Evolutionary conservation across 1,140 invertebrate species (phyloP), one percentile per base, ranked within the genome.

Genomic region (Cryptotermes secundus): DNA sequence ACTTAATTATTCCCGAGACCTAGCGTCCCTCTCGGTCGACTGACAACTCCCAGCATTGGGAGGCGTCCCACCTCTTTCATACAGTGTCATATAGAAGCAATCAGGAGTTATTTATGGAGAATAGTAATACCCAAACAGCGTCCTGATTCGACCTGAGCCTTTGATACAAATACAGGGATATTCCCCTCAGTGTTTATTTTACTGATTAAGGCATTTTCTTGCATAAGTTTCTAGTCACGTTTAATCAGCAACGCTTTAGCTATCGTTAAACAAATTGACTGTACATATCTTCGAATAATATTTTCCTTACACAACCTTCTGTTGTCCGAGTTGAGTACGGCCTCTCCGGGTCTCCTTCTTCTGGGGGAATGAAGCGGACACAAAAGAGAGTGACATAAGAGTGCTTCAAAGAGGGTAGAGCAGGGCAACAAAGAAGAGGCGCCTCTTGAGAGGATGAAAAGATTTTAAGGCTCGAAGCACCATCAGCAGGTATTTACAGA

Each of bases 241-340:
- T 59, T 59, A 59, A 59, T 59, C 53, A 59, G 53, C 53, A 59
- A 6, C 53, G 24, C 24, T 59, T 22, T 59, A 19, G 1, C 59
- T n/a, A 72, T 31, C 59, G 59, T 31, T n/a, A 31, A 72, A 0
- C 59, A 72, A 72, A 72, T 72, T 72, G 59, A 72, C 59, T 72
- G 59, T 72, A 72, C 59, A 14, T n/a, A 9, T 2, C 26, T 72
- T 72, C 26, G 14, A 72, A 72, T 72, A 72, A 72, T 72, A n/a
- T 72, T 72, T 72, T 72, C 59, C 59, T 72, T 72, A 72, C 59
- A 72, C 59, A 72, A n/a, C n/a, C 59, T 72, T n/a, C 59, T 72
- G 26, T 72, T 72, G 59, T 31, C 59, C 19, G 14, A 72, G 59
- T 19, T 49, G 45, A 49, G 45, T 14, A 22, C 14, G 45, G 22